Evolutionary conservation across 1,140 invertebrate genomes (phyloP), one percentile per base, ranked within the genome.

Genomic region (Philaenus spumarius): DNA sequence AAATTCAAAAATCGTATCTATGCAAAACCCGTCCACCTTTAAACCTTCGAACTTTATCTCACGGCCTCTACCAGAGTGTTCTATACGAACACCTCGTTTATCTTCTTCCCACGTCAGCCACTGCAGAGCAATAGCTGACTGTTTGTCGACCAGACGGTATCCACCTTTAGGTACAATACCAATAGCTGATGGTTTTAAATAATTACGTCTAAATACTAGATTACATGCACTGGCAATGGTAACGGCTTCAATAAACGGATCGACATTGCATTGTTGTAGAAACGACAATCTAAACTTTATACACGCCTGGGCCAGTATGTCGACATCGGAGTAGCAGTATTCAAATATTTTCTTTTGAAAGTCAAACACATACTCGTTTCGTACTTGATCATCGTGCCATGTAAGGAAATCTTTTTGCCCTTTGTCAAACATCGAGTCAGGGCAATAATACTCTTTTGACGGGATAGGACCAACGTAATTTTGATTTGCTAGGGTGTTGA

Each of bases 401-500:
- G 17, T 40, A 40, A 35, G 7, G 22, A 54, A 54, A 15, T 39
- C 37, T 47, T 63, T 62, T 19, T 57, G 35, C 24, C 22, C 2
- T 37, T 63, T 61, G 59, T 65, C 46, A 58, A 67, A 67, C 26
- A 58, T 50, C 2, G 30, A 15, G 26, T 58, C 34, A 23, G 30
- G 37, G 17, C 37, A n/a, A 19, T 59, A 42, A 7, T 42, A 24
- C 26, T 59, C 58, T 59, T 6, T 35, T 9, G 22, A 2, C 2
- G 48, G 48, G 12, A 47, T 15, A n/a, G 22, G 22, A 2, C 23
- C 26, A 6, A 26, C 26, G 23, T n/a, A 24, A 40, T 24, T 15
- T 9, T 64, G 43, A 69, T 68, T 42, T 69, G 68, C 6, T 68
- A 56, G 56, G 66, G 64, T 1, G 62, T 64, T 60, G 68, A 68